Percentiles rank a stretch among this genome's conserved stretches.
Conservation (phyloP, 2,113 vertebrate genomes). For the Cryptotis parvus region DNA sequence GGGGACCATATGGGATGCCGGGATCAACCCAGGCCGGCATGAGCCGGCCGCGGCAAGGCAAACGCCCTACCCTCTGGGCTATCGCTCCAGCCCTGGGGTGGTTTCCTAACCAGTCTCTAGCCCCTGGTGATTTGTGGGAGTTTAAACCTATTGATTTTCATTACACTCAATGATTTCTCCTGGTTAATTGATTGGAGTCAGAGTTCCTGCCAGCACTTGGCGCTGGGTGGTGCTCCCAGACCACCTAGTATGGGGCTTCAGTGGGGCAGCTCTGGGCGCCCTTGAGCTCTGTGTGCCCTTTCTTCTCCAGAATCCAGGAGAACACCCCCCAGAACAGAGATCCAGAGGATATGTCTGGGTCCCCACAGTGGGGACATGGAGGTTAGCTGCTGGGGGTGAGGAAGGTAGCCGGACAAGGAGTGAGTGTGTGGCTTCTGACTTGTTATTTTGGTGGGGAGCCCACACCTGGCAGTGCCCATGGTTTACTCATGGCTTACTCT, state of each 20-base stretch:
- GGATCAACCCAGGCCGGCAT: no score
- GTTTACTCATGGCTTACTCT: no score
- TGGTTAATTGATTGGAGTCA: conserved; percentile 75
- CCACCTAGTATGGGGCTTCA: no score
- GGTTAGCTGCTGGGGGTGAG: neutral
- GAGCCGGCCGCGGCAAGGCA: no score
- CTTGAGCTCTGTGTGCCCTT: neutral
- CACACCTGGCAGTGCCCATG: no score
- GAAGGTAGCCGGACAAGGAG: no score
- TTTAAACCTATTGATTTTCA: conserved; percentile 70
- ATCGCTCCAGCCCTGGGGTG: no score
- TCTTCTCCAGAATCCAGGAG: neutral
- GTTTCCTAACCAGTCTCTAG: conserved; percentile 34
- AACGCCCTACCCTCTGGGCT: no score
- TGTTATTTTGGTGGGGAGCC: no score
- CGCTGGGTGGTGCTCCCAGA: conserved; percentile 40
- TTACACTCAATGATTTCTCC: conserved; percentile 78
- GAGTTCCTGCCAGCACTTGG: neutral
- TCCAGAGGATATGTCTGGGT: neutral
- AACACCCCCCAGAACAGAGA: no score
- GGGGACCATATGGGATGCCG: no score
- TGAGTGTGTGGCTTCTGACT: no score
- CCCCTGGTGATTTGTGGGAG: conserved; percentile 70
- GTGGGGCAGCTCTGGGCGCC: neutral
- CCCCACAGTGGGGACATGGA: neutral